Evolutionary conservation across 2,113 vertebrate genomes (phyloP), one percentile per base, ranked within the genome.

Genomic region (Pitta sordida): DNA sequence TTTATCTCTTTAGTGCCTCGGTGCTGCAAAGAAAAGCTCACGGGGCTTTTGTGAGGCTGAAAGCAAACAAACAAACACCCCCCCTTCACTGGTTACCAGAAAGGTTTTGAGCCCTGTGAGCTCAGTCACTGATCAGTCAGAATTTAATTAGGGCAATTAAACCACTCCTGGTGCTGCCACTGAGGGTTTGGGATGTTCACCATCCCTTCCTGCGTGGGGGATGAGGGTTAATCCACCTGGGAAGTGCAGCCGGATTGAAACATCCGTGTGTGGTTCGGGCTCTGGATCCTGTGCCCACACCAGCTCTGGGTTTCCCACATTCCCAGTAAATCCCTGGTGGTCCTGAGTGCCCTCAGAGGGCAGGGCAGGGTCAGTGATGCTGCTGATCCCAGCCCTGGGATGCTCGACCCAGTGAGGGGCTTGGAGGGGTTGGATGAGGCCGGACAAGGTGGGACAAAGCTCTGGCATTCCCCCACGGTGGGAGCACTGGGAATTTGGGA

Each of bases 401-500:
- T 52, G 44, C 23, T 62, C 3, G 2, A 13, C 20, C 39, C 15
- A 34, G 13, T 0, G 2, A 64, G 49, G 10, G 13, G 26, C 14
- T 84, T 7, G 71, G 55, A 71, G 63, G 22, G 39, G 22, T 17
- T 0, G 0, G 63, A 18, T 0, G 0, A 49, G 62, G 75, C 53
- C 21, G 48, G 15, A 41, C 34, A 32, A 34, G 74, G 68, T 0
- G 0, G 12, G 21, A 16, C 64, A 32, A n/a, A 65, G 23, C 1
- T 4, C 43, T 51, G 0, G 0, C 20, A 6, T 55, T 34, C 15
- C n/a, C 16, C 13, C 2, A 1, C 1, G 20, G 15, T 56, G n/a
- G 0, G 49, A 55, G 22, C 65, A 2, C 8, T 0, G 2, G 83
- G 81, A 34, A 12, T 78, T 32, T 8, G 62, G 63, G 91, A n/a